These are phyloP conservation scores for Drosophila parabipectinata DNA, from an alignment of 1,140 invertebrate genomes.

Conservation along the genomic window DNA sequence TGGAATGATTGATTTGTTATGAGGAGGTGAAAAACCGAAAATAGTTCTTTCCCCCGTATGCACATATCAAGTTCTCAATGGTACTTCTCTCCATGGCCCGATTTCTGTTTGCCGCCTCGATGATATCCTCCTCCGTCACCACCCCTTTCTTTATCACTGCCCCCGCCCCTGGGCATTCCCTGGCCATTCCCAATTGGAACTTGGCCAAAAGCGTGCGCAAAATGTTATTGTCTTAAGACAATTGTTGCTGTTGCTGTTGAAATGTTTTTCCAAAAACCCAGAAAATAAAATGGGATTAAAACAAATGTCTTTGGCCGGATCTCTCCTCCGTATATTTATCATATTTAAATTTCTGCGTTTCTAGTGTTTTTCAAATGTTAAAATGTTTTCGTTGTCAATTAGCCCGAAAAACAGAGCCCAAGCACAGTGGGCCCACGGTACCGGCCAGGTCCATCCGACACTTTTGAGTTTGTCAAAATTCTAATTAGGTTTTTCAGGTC, in stretches of 20 bases:
- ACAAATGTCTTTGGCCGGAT: constrained; percentile 32
- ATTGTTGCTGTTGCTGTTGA: constrained; percentile 33
- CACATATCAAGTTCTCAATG: constrained; percentile 47
- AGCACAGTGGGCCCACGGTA: constrained; percentile 26
- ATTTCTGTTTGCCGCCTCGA: constrained; percentile 8
- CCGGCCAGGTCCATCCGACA: constrained; percentile 24
- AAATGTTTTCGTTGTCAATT: constrained; percentile 49
- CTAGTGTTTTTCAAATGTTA: constrained; percentile 24
- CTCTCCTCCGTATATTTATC: constrained; percentile 51
- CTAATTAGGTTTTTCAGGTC: constrained; percentile 46
- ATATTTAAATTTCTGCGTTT: constrained; percentile 42
- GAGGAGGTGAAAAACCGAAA: constrained; percentile 24
- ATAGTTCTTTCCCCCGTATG: constrained; percentile 18
- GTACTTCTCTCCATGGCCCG: constrained; percentile 12
- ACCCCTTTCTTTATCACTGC: constrained; percentile 1
- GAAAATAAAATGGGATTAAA: constrained; percentile 28
- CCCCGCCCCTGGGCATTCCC: neutral
- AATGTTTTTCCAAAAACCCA: constrained; percentile 71
- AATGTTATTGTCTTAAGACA: constrained; percentile 66
- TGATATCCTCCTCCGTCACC: constrained; percentile 32
- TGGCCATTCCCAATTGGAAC: constrained; percentile 42
- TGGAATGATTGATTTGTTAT: constrained; percentile 44
- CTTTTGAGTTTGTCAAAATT: constrained; percentile 30
- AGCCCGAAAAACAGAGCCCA: constrained; percentile 34
- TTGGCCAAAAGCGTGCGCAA: constrained; percentile 77